phyloP scores from a whole-genome alignment of 2,888 invertebrate species.

The Sarcophaga variegata region DNA sequence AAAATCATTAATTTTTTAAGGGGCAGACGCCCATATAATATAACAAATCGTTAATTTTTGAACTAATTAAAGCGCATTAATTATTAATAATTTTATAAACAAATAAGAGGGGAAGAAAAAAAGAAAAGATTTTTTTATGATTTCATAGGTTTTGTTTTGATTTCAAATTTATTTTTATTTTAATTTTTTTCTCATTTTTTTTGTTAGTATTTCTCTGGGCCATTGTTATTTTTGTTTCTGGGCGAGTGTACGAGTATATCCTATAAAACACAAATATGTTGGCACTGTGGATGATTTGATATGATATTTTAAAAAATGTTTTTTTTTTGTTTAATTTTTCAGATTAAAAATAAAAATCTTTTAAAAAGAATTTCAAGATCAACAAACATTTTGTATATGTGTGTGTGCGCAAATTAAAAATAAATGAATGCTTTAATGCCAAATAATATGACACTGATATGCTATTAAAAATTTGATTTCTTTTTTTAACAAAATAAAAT shows the following conservation, averaged over 20 bases:
- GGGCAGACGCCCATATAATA: too few relatives aligned
- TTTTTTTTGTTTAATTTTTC: too few relatives aligned
- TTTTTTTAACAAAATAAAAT: background rate
- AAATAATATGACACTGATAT: slow-evolving; percentile 36
- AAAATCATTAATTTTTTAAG: too few relatives aligned
- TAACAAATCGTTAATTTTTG: too few relatives aligned
- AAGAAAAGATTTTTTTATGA: background rate
- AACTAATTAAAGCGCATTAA: too few relatives aligned
- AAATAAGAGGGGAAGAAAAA: too few relatives aligned
- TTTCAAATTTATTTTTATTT: too few relatives aligned
- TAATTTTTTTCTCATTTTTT: background rate
- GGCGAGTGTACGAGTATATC: background rate
- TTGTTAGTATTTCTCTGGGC: background rate
- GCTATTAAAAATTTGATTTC: background rate
- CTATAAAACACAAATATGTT: slow-evolving; percentile 23
- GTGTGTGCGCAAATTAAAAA: background rate
- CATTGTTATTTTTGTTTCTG: slow-evolving; percentile 14
- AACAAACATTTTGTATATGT: slow-evolving; percentile 16
- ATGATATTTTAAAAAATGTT: background rate
- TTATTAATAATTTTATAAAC: too few relatives aligned
- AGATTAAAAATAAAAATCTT: slow-evolving; percentile 42
- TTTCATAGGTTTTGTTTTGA: background rate
- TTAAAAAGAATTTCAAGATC: slow-evolving; percentile 46
- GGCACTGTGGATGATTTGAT: slow-evolving; percentile 35
- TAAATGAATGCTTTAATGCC: slow-evolving; percentile 25